Evolutionary conservation across 2,113 vertebrate genomes (phyloP).

Genomic region (Prionailurus viverrinus): DNA sequence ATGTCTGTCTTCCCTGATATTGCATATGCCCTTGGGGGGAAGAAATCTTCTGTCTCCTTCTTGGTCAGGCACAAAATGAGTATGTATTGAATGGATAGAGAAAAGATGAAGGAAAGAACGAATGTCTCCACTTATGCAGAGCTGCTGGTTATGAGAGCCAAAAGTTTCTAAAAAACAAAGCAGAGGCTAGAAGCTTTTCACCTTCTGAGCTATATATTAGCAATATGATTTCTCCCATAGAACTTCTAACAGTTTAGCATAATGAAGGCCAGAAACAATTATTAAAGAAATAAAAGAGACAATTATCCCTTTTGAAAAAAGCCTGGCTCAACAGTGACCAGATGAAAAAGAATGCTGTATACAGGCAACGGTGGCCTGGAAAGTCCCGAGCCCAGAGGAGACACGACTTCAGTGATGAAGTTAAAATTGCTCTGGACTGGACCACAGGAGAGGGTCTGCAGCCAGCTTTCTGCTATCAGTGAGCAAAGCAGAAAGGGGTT

Average conservation of each 20-base stretch:
- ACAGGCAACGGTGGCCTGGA: neutral
- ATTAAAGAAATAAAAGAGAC: neutral
- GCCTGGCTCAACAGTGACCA: neutral
- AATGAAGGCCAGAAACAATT: neutral
- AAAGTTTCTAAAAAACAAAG: neutral
- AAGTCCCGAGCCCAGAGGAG: neutral
- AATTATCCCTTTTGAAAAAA: neutral
- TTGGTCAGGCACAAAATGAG: neutral
- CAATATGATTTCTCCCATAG: neutral
- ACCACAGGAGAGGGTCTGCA: neutral
- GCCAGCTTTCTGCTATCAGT: neutral
- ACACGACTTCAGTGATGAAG: neutral
- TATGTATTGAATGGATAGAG: neutral
- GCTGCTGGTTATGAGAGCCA: neutral
- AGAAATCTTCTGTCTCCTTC: neutral
- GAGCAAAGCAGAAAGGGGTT: constrained; percentile 16
- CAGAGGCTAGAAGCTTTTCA: neutral
- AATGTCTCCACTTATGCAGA: neutral
- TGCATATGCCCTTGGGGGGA: too few species aligned
- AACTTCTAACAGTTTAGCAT: neutral
- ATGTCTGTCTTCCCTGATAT: neutral
- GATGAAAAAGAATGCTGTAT: neutral
- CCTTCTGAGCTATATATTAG: neutral
- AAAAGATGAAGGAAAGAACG: neutral
- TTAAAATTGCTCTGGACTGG: neutral